Base-by-base conservation (phyloP, 2,888 invertebrate genomes). In the Heteromurus nitidus region DNA sequence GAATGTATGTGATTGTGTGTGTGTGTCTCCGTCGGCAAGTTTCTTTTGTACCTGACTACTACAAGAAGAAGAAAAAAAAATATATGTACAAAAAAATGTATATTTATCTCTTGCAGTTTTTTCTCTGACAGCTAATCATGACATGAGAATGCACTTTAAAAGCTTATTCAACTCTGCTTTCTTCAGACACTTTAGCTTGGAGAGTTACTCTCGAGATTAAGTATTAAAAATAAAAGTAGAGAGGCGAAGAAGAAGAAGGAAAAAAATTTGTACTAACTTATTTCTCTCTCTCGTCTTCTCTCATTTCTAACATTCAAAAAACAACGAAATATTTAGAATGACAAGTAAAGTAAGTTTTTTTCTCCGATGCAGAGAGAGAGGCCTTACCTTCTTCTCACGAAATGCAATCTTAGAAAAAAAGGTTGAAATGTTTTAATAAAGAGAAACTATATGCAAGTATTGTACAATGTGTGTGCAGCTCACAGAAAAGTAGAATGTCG, bases 111-210 rank as follows among this genome's bases (percentile, higher is more conserved):
- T 80, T 67, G 44, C 72, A 58, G 22, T 76, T 72, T 69, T 70
- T 36, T 44, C n/a, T n/a, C n/a, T 47, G 36, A 36, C 70, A 82
- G 69, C 58, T 74, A 80, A 80, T 62, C 80, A 73, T 60, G 73
- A 80, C 80, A 80, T 74, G 74, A 74, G 74, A 80, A 80, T 80
- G 80, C 74, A 67, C 73, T 80, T 80, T 79, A 55, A 50, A 30
- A 30, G 42, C 58, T 70, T 70, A 26, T 62, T 72, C 72, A 60
- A 36, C 60, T 50, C n/a, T 50, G 7, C 55, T 55, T 16, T 55
- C 24, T 36, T n/a, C n/a, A n/a, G n/a, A n/a, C 47, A 47, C n/a
- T 47, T 47, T 47, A 47, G n/a, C 47, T n/a, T 47, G n/a, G n/a
- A n/a, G 47, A 47, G n/a, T 44, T 44, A 44, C n/a, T 44, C 16